Base-by-base conservation (phyloP, 2,888 invertebrate genomes). In the Toxonevra muliebris region DNA sequence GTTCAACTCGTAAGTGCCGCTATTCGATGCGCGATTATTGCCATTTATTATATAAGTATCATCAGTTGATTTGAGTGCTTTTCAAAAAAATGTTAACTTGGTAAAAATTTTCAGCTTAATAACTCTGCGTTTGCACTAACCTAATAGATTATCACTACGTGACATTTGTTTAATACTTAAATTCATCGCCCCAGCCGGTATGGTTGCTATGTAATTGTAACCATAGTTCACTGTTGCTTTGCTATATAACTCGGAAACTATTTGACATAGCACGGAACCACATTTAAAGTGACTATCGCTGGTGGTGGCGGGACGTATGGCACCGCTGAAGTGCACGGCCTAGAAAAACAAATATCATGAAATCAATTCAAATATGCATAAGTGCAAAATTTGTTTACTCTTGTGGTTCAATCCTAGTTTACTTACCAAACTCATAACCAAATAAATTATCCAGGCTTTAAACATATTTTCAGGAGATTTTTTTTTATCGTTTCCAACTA, bases 121-220 rank as follows among this genome's bases (percentile, higher is more conserved):
- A 17, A 7, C 42, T 60, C 17, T 57, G 42, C 1, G n/a, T 40
- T 1, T 9, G 11, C 17, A 79, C 87, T 87, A 85, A 95, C 96
- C 95, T 78, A 96, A 88, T 81, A 92, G 91, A 85, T 96, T 96
- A 68, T 90, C 89, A 78, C 92, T 93, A 76, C 90, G 88, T 61
- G 90, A 89, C 70, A 93, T 86, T 84, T 95, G 94, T 54, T 92
- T 91, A 75, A 96, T 89, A 80, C 93, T 92, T 70, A 96, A 88
- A 77, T 93, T 91, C 86, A 94, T 94, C 52, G 96, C 94, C 13
- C 95, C 95, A 69, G 89, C 88, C 0, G 95, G 95, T 64, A 96
- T 90, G 52, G 91, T 92, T 7, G 93, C 90, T 61, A 96, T 90
- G 76, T 91, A 88, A 69, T 94, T 92, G 86, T 95, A 95, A 55